Conservation (phyloP, 2,797 vertebrate species). For the Fistularia commersonii region DNA sequence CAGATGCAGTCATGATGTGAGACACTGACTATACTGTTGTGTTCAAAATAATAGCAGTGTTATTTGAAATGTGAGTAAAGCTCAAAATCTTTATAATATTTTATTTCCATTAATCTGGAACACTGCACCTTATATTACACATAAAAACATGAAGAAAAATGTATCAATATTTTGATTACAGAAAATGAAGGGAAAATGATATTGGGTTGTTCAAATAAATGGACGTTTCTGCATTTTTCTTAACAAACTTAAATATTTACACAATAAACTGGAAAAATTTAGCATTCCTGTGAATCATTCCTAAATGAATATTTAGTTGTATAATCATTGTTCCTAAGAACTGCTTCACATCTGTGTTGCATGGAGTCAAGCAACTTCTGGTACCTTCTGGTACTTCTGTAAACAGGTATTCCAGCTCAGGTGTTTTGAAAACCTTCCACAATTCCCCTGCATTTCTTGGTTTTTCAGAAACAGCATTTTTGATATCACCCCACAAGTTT, state of each 20-base stretch:
- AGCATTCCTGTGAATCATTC: not conserved
- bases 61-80: not conserved
- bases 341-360: too few species aligned
- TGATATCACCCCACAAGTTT: too few species aligned
- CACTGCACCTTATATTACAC: not conserved
- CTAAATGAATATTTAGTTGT: not conserved
- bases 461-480: conserved; percentile 1
- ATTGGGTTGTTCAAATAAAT: not conserved
- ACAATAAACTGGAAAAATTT: not conserved
- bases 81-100: not conserved
- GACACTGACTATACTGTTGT: too few species aligned
- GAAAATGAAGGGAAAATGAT: not conserved
- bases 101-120: not conserved
- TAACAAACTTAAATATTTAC: too few species aligned
- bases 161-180: not conserved
- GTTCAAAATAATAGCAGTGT: too few species aligned
- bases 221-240: not conserved
- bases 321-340: conserved; percentile 2
- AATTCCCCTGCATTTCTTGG: not conserved
- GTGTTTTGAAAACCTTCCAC: not conserved
- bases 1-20: too few species aligned
- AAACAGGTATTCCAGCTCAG: not conserved
- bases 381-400: too few species aligned
- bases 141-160: not conserved
- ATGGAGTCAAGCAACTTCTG: not conserved